Evolutionary conservation across 2,797 vertebrate genomes (phyloP).

Genomic region (Odontamblyopus rebecca): DNA sequence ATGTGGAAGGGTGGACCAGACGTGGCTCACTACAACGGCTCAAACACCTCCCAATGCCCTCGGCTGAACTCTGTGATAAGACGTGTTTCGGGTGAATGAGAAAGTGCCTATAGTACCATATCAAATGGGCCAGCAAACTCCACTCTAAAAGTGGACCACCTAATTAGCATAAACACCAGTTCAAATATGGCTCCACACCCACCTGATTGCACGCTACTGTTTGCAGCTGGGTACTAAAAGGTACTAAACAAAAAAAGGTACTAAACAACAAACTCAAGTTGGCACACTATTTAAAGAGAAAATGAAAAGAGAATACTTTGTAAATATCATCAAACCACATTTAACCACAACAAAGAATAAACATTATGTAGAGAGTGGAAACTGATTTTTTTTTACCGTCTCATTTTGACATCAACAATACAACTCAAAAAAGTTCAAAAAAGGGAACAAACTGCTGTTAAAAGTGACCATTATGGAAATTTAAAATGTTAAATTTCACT

Average conservation of each 20-base stretch:
- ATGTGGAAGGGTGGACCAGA: not conserved
- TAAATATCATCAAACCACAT: not conserved
- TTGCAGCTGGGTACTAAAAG: conserved; percentile 10
- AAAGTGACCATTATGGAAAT: not conserved
- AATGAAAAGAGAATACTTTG: not conserved
- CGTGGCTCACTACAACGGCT: not conserved
- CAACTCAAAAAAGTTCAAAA: not conserved
- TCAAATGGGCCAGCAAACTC: conserved; percentile 2
- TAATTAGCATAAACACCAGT: conserved; percentile 11
- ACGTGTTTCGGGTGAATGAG: conserved; percentile 2
- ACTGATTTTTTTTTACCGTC: not conserved
- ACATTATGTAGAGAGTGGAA: not conserved
- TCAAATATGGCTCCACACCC: conserved; percentile 3
- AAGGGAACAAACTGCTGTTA: not conserved
- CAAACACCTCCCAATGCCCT: not conserved
- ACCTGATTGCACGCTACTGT: not conserved
- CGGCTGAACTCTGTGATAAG: conserved; percentile 10
- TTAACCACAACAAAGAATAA: not conserved
- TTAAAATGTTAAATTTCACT: not conserved
- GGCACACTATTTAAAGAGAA: not conserved
- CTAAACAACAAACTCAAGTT: not conserved
- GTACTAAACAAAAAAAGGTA: conserved; percentile 11
- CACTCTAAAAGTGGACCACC: conserved; percentile 7
- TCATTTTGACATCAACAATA: not conserved
- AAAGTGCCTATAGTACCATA: not conserved